Evolutionary conservation across 2,888 invertebrate species (phyloP), one percentile per base, ranked within the genome.

Genomic region (Aricia artaxerxes): DNA sequence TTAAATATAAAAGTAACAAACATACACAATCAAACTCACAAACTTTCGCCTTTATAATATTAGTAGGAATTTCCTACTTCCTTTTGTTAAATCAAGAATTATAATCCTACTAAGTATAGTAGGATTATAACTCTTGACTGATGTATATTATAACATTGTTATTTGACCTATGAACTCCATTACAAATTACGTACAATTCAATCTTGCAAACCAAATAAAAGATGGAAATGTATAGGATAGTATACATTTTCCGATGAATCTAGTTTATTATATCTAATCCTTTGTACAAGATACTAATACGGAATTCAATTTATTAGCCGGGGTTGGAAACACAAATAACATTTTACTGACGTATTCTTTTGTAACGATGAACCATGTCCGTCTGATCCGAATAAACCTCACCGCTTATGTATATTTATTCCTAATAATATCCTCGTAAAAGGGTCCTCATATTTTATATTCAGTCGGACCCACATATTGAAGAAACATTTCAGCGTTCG

Each of bases 401-500:
- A 84, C 87, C 91, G 91, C 93, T 92, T 89, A 92, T 92, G 90
- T 92, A 91, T 91, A 90, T 91, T 92, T 91, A 91, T 90, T 91
- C 87, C 86, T 86, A 87, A 89, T 90, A 91, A 90, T 90, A 91
- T 91, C 90, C 89, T 89, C 88, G 90, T 91, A 89, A 88, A 87
- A 88, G 87, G 88, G 85, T 86, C 87, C 88, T 89, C 89, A 89
- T 89, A 91, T 90, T 87, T 76, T 76, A 87, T 88, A 88, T 88
- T 90, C 91, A 91, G 92, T 91, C 90, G 90, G 90, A 91, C 92
- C 92, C 91, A 92, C 92, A 92, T 92, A 93, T 93, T 90, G 90
- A 88, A 89, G 88, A 87, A 90, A 89, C 90, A 89, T 90, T 91
- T 89, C 86, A 88, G 88, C 88, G 88, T 69, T 38, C 38, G 16